Base-by-base conservation (phyloP, 2,888 invertebrate genomes). In the Nezara viridula region DNA sequence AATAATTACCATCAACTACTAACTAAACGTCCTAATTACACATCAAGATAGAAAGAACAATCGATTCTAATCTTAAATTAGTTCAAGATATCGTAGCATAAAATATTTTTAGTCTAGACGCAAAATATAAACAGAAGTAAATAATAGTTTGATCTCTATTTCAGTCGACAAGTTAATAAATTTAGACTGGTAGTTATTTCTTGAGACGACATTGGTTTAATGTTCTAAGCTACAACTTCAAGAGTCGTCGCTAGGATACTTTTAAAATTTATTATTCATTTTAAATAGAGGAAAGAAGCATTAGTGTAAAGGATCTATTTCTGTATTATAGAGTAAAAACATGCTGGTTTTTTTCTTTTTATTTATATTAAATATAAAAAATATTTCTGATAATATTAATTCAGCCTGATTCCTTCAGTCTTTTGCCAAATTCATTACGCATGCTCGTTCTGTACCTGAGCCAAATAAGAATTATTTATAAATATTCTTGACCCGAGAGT, bases 381-480 rank as follows among this genome's bases (percentile, higher is more conserved):
- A 73, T 73, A 73, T 73, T 73, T 37, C 19, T 73, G 16, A 73
- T 73, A 73, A 73, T 73, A 73, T 73, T 66, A 66, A 66, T 66
- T 37, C 66, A 5, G 10, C 37, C 19, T 73, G 66, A 73, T 73
- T 27, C 19, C 27, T 37, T 32, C 32, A 37, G 66, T 19, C 66
- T 73, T 73, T 37, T 73, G 66, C 66, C 66, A 73, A 73, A 73
- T 73, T 73, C 66, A 73, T 73, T 73, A 73, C 66, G 37, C 66
- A 19, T 73, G 66, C 66, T 9, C 21, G 27, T 27, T 66, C 32
- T 73, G 66, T 37, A 21, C 32, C 66, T 73, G 32, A 21, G 66
- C 66, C 66, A 73, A 73, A 73, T 37, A 16, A 73, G 66, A 21
- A 73, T 73, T 73, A 73, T 73, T 73, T 73, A 16, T 73, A 73